phyloP scores from a whole-genome alignment of 1,140 invertebrate genomes.

The Thaumatotibia leucotreta region DNA sequence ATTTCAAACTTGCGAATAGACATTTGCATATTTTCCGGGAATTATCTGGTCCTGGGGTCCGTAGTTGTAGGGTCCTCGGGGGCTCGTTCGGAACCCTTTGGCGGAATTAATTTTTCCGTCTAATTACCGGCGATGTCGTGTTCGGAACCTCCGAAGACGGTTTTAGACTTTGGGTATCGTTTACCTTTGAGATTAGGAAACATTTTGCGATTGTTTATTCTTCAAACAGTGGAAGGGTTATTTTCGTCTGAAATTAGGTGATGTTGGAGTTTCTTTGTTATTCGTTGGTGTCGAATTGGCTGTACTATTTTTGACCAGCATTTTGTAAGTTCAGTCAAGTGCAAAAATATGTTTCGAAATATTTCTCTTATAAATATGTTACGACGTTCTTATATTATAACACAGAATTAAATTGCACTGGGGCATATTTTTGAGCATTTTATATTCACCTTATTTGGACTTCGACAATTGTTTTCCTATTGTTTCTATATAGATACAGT shows the following conservation, averaged over 20 bases:
- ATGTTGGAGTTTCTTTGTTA: not conserved
- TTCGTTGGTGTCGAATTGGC: not conserved
- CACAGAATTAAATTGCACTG: too few species aligned
- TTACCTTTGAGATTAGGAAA: not conserved
- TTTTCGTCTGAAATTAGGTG: not conserved
- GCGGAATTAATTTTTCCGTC: constrained; percentile 71
- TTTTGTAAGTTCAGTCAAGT: too few species aligned
- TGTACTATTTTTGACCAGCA: not conserved
- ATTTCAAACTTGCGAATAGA: constrained; percentile 61
- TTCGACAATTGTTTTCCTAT: too few species aligned
- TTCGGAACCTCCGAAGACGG: constrained; percentile 14
- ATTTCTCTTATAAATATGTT: too few species aligned
- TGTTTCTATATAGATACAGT: too few species aligned
- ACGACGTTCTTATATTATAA: too few species aligned
- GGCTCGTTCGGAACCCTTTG: constrained; percentile 63
- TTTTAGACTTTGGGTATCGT: not conserved
- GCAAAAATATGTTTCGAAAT: too few species aligned
- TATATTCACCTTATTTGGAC: too few species aligned
- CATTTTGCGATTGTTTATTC: not conserved
- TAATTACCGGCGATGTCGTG: constrained; percentile 62
- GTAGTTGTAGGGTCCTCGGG: constrained; percentile 46
- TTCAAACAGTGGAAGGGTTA: not conserved
- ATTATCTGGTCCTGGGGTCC: constrained; percentile 57
- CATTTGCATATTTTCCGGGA: constrained; percentile 71
- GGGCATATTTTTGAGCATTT: too few species aligned